Evolutionary conservation across 2,888 invertebrate genomes (phyloP), one percentile per base, ranked within the genome.

Genomic region (Cactoblastis cactorum): DNA sequence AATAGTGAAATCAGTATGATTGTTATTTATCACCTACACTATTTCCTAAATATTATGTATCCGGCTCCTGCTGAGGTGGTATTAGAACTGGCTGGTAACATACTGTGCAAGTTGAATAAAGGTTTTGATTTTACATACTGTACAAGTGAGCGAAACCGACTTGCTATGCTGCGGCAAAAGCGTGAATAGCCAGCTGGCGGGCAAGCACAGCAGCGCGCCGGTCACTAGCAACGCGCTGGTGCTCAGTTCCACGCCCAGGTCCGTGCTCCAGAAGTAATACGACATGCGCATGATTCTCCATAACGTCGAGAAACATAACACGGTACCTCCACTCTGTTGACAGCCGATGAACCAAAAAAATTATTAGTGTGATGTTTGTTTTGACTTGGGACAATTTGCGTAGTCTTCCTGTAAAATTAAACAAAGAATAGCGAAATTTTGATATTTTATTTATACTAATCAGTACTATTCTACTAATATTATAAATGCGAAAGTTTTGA

Each of bases 181-280:
- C 32, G 83, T 83, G 18, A 80, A 73, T 19, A 87, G 73, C 87
- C 88, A 87, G 67, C 84, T 83, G n/a, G 74, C 69, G 22, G 88
- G 87, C 58, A 88, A 66, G 59, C 88, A 86, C 18, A 88, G 77
- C 55, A 86, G 63, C 1, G 81, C 73, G 9, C 81, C 87, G 5
- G 77, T 74, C 45, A 86, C 56, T 56, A 85, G 70, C 52, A 80
- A 61, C 52, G 80, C 72, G 56, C 73, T 69, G 6, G 77, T 57
- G 14, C 76, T 76, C 45, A 88, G 66, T 63, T 88, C 86, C 49
- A 78, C 72, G 28, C 83, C 83, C 55, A 87, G 66, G 58, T 88
- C 87, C 24, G 85, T 71, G 17, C 80, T 80, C 88, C 88, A 87
- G 71, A 88, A 87, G 64, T 84, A 85, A 60, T 86, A 87, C 1